Evolutionary conservation across 2,888 invertebrate genomes (phyloP), one percentile per base, ranked within the genome.

Genomic region (Papilio protenor): DNA sequence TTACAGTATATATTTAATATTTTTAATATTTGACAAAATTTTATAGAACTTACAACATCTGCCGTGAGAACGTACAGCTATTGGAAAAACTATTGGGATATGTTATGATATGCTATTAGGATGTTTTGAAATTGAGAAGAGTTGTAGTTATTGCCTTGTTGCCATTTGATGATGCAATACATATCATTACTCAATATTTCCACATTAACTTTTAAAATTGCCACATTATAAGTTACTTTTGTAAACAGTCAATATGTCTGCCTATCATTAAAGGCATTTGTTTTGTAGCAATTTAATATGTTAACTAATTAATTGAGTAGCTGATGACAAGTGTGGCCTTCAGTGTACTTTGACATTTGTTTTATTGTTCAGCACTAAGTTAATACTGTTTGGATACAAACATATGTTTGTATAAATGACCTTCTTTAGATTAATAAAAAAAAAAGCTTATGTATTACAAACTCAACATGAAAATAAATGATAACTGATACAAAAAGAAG

Each of bases 101-200:
- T n/a, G n/a, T n/a, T n/a, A n/a, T n/a, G n/a, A n/a, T n/a, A n/a
- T n/a, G n/a, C n/a, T 61, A 74, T 49, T 71, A 59, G 23, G 27
- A 66, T 14, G 49, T 61, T 45, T 21, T 59, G 33, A n/a, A 49
- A 23, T n/a, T 21, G 59, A 47, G 73, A 59, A 74, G 18, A 40
- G 57, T 69, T 75, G 78, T 59, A 72, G 40, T 76, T 77, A 45
- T 70, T 21, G 70, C 11, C 12, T 18, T 69, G 23, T 47, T 74
- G 73, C 47, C 47, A 52, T 71, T 55, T 83, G 89, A 90, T 94
- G 93, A 94, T 94, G 94, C 94, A 94, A 94, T 91, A 89, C 57
- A 23, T 89, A 88, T 89, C 90, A 91, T 89, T 90, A 91, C 88
- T 90, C 90, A 88, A 85, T 85, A 88, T 92, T 87, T 90, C 90